A percentile compares a stretch with the other conserved stretches of the same genome.
Conservation (phyloP, 2,797 vertebrate genomes). For the Gadopsis bispinosus region DNA sequence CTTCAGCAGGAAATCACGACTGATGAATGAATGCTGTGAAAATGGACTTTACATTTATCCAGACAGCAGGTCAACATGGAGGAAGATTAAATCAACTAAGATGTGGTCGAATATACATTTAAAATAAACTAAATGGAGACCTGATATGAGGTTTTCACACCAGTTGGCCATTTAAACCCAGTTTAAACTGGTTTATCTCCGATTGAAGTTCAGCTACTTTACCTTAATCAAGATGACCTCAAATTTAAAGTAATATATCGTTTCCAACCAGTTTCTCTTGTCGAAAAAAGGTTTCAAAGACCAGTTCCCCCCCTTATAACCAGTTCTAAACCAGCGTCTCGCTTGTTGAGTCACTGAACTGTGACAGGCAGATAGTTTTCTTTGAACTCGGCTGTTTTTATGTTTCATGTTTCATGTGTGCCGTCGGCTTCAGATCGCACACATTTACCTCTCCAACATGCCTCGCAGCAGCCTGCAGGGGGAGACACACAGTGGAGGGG, state of each 20-base stretch:
- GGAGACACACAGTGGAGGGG: conserved; percentile 16
- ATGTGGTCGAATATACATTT: background rate
- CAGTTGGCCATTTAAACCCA: background rate
- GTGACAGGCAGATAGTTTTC: background rate
- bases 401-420: conserved; percentile 1
- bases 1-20: background rate
- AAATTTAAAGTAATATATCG: background rate
- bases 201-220: background rate
- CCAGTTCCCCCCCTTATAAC: too few species aligned
- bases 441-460: conserved; percentile 83
- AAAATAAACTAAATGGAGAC: too few species aligned
- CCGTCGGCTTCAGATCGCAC: conserved; percentile 34
- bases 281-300: too few species aligned
- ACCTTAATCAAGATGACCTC: background rate
- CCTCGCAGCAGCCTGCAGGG: conserved; percentile 80
- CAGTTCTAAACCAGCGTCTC: too few species aligned
- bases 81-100: background rate
- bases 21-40: too few species aligned
- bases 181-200: background rate
- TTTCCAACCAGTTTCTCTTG: too few species aligned
- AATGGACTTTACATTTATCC: too few species aligned
- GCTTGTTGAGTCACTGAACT: too few species aligned
- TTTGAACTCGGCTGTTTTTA: background rate
- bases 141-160: too few species aligned
- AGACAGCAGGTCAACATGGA: background rate